Evolutionary conservation across 2,888 invertebrate genomes (phyloP).

Genomic region (Pherbina coryleti): DNA sequence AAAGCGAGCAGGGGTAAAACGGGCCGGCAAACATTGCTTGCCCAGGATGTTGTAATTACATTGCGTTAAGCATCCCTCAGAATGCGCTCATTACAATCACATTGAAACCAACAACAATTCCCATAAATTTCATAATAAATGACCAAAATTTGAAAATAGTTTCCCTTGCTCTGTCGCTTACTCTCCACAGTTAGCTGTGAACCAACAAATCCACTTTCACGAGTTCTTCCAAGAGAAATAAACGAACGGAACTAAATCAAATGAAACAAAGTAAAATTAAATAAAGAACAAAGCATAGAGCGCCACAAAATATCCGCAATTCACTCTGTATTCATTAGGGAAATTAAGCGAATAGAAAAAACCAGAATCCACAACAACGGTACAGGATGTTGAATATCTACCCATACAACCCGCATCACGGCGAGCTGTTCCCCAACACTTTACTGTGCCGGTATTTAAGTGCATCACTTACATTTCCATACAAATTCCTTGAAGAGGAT

Average conservation of each 20-base stretch:
- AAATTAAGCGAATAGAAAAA: constrained; percentile 31
- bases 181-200: not conserved
- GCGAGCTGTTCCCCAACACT: not conserved
- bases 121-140: constrained; percentile 39
- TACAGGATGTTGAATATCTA: not conserved
- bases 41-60: constrained; percentile 39
- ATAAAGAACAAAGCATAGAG: constrained; percentile 25
- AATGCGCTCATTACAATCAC: not conserved
- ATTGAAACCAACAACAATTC: constrained; percentile 2
- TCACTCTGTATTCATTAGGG: constrained; percentile 40
- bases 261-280: constrained; percentile 26
- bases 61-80: constrained; percentile 27
- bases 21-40: not conserved
- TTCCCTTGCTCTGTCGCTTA: not conserved
- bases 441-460: constrained; percentile 5
- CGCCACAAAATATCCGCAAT: constrained; percentile 31
- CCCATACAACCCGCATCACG: not conserved
- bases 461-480: constrained; percentile 28
- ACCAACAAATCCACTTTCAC: not conserved
- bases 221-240: not conserved
- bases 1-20: not conserved
- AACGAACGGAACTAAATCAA: not conserved
- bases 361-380: constrained; percentile 14
- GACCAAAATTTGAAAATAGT: constrained; percentile 41
- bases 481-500: constrained; percentile 25